A percentile compares a stretch with the other conserved stretches of the same genome.
phyloP scores from a whole-genome alignment of 2,113 vertebrate species.

The Orthonyx spaldingii region DNA sequence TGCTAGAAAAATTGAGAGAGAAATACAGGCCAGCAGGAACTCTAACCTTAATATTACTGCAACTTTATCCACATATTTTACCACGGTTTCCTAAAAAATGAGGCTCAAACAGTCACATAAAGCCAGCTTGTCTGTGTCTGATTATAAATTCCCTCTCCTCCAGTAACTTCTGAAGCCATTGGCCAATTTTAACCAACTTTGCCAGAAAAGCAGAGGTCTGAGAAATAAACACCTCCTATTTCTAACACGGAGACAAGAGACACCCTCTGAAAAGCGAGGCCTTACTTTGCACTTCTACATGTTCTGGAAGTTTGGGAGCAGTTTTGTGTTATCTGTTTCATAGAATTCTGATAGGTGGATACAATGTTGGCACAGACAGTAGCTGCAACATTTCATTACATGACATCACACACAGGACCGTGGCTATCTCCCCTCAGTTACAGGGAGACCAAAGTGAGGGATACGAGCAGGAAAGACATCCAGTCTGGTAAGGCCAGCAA shows the following conservation, averaged over 20 bases:
- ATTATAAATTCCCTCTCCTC: slow-evolving; percentile 56
- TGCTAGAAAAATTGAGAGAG: slow-evolving; percentile 24
- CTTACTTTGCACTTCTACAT: neutral
- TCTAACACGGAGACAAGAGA: neutral
- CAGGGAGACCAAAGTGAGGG: neutral
- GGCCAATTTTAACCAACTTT: slow-evolving; percentile 19
- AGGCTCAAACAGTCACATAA: slow-evolving; percentile 6
- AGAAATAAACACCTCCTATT: neutral
- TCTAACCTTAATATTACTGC: slow-evolving; percentile 54
- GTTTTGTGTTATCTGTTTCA: neutral
- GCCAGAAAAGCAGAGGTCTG: slow-evolving; percentile 1
- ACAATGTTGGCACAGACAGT: neutral
- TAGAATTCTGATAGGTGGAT: neutral
- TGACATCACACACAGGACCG: neutral
- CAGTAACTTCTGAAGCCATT: slow-evolving; percentile 34
- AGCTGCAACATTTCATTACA: neutral
- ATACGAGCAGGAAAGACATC: neutral
- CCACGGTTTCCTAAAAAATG: slow-evolving; percentile 38
- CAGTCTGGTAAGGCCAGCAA: neutral
- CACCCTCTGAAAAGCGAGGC: neutral
- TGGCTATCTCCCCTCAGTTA: neutral
- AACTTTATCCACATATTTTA: slow-evolving; percentile 49
- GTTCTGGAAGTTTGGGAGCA: neutral
- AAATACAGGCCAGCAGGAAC: slow-evolving; percentile 39
- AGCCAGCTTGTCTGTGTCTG: slow-evolving; percentile 52